Conservation (phyloP, 2,797 vertebrate genomes). For the Sebastes hubbsi region DNA sequence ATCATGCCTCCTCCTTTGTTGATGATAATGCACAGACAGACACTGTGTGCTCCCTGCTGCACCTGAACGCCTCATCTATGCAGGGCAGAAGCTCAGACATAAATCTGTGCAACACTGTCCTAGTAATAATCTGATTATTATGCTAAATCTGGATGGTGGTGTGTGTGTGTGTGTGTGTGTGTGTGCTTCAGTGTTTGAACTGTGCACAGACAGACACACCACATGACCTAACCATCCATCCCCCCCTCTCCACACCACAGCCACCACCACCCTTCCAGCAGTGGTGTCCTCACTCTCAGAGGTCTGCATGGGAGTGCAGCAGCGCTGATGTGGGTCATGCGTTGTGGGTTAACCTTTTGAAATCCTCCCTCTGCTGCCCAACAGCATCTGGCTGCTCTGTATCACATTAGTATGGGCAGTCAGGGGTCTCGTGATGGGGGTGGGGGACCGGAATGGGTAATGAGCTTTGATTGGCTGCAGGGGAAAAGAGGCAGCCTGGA, state of each 20-base stretch:
- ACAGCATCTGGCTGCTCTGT: constrained; percentile 55
- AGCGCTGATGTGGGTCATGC: constrained; percentile 54
- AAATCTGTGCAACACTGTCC: constrained; percentile 17
- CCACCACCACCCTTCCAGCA: neutral
- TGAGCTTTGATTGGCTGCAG: constrained; percentile 65
- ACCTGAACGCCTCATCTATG: constrained; percentile 18
- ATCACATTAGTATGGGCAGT: constrained; percentile 53
- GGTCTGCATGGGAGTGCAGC: constrained; percentile 11
- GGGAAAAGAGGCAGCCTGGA: constrained; percentile 31
- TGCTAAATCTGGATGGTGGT: constrained; percentile 40
- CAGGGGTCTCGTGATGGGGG: constrained; percentile 52
- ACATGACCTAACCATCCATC: constrained; percentile 28
- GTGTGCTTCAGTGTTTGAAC: constrained; percentile 15
- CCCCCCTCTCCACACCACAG: neutral
- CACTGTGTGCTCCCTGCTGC: neutral
- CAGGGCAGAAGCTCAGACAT: constrained; percentile 9
- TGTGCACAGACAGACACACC: constrained; percentile 29
- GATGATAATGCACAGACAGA: constrained; percentile 29
- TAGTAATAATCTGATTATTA: constrained; percentile 51
- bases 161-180: neutral
- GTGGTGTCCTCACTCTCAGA: constrained; percentile 27
- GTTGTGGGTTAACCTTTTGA: constrained; percentile 57
- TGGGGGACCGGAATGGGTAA: constrained; percentile 50
- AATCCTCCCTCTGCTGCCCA: constrained; percentile 42
- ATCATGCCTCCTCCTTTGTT: constrained; percentile 47